Base-by-base conservation (phyloP, 2,113 vertebrate species). In the Salvelinus namaycush region DNA sequence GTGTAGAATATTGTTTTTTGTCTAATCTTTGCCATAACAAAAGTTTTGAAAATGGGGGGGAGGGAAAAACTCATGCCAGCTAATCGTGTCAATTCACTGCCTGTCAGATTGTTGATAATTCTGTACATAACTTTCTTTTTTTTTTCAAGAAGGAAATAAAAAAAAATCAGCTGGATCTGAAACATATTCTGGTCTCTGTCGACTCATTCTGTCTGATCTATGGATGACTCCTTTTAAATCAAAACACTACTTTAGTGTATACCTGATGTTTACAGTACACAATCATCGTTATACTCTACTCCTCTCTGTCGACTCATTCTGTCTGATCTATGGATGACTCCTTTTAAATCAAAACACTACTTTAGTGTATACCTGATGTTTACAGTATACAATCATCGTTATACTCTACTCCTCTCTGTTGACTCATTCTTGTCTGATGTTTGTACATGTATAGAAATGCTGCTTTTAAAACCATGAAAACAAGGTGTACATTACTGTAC, bases 71-170 rank as follows among this genome's bases (percentile, higher is more conserved):
- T 95, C 95, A 96, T 96, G 95, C 97, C 97, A 97, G 96, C 96
- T 97, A 96, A 95, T 95, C 92, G 95, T 97, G 97, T 97, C 95
- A 94, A 96, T 95, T 97, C 97, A 98, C 96, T 99, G 97, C 97
- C 97, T 98, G 97, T 98, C 97, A 98, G 97, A 98, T 97, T 98
- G 96, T 98, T 96, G 95, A 97, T 96, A 94, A 96, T 97, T 97
- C 95, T 99, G 97, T 99, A 99, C 97, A 99, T 97, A 99, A 96
- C 95, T 94, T 96, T 31, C 4, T 34, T 7, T 34, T 34, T 34
- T 34, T 34, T 92, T 97, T 96, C 93, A 95, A 95, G 95, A 98
- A 97, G 97, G 97, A 99, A 98, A 94, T 94, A 98, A 99, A 98
- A 26, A 26, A 26, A 1, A 98, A 97, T 99, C 97, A 99, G 97